phyloP scores from a whole-genome alignment of 2,888 invertebrate species.

The Leptopilina syphax region DNA sequence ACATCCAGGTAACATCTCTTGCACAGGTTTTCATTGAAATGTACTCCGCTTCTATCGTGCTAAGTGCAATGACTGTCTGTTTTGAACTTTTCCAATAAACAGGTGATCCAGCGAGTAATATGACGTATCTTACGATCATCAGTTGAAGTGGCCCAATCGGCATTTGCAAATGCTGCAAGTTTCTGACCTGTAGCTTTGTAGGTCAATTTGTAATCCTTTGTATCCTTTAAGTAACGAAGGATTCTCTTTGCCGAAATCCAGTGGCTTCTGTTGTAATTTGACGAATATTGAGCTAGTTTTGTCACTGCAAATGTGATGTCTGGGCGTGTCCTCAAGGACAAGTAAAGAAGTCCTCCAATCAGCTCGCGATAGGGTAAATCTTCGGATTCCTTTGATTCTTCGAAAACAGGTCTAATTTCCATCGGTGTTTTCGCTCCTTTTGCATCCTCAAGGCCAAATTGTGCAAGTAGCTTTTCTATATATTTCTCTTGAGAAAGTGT shows the following conservation, averaged over 20 bases:
- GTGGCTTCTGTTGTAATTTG: conserved; percentile 43
- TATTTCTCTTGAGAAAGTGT: conserved; percentile 49
- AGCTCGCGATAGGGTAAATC: conserved; percentile 52
- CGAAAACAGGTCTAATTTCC: conserved; percentile 46
- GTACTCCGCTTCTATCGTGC: conserved; percentile 53
- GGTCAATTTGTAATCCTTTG: conserved; percentile 40
- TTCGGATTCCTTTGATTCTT: conserved; percentile 23
- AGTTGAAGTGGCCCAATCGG: conserved; percentile 50
- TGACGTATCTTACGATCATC: conserved; percentile 45
- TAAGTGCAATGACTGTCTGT: conserved; percentile 46
- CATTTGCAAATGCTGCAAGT: conserved; percentile 45
- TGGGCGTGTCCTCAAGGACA: conserved; percentile 54
- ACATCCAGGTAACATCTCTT: conserved; percentile 45
- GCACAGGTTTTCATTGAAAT: conserved; percentile 43
- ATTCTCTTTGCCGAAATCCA: conserved; percentile 51
- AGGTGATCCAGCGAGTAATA: conserved; percentile 45
- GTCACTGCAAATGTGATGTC: conserved; percentile 54
- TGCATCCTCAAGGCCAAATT: conserved; percentile 48
- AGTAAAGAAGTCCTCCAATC: conserved; percentile 52
- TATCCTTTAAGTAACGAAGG: conserved; percentile 46
- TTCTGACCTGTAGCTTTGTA: conserved; percentile 42
- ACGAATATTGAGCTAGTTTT: conserved; percentile 50
- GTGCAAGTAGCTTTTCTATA: conserved; percentile 45
- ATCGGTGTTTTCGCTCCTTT: conserved; percentile 50
- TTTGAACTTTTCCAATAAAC: conserved; percentile 48